Conservation (phyloP, 2,797 vertebrate genomes). For the Simalia tracyae region DNA sequence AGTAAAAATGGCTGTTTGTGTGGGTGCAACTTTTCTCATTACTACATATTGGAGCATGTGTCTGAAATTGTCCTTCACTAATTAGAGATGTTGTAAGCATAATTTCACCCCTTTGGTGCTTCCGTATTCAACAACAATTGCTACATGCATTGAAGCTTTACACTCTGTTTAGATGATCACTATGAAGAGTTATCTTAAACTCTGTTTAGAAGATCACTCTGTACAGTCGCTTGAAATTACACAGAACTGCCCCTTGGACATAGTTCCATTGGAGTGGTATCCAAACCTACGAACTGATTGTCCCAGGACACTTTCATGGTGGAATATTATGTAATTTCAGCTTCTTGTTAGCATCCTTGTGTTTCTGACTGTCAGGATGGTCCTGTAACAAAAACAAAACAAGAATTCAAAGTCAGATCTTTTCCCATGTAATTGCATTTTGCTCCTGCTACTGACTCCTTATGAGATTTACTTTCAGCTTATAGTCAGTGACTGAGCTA, state of each 20-base stretch:
- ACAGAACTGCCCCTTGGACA: neutral
- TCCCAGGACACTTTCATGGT: neutral
- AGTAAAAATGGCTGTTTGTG: neutral
- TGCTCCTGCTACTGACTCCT: neutral
- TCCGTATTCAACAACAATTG: too few species aligned
- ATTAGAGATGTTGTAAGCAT: too few species aligned
- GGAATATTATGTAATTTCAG: neutral
- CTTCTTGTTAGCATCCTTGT: neutral
- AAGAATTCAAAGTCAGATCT: neutral
- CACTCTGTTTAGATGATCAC: neutral
- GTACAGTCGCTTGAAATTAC: neutral
- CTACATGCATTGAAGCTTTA: neutral
- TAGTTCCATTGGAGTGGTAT: neutral
- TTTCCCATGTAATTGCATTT: neutral
- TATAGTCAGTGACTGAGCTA: too few species aligned
- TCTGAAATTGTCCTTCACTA: neutral
- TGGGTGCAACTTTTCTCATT: neutral
- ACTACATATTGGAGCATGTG: neutral
- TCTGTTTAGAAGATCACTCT: neutral
- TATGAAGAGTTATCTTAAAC: neutral
- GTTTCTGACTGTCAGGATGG: neutral
- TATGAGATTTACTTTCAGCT: too few species aligned
- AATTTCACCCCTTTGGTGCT: too few species aligned
- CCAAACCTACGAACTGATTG: neutral
- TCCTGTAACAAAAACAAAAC: neutral